A percentile compares a stretch with the other conserved stretches of the same genome.
Evolutionary conservation across 1,140 invertebrate species (phyloP).

Genomic region (Bathynomus jamesi): DNA sequence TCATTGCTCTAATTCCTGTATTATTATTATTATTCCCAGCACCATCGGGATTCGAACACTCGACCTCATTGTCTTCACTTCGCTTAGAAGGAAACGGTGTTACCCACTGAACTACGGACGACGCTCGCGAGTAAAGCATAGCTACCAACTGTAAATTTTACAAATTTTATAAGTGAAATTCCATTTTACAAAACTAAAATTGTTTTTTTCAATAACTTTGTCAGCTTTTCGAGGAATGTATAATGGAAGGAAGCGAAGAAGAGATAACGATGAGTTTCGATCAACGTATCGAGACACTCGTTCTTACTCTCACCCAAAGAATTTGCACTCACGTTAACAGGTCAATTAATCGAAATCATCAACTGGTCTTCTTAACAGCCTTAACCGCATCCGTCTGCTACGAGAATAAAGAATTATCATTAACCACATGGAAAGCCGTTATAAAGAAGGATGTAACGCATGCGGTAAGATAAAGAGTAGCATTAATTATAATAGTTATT

Average conservation of each 20-base stretch:
- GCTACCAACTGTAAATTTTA: too few relatives aligned
- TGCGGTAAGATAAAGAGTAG: not conserved
- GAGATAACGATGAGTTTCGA: conserved; percentile 30
- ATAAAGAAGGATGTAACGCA: not conserved
- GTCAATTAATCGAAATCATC: not conserved
- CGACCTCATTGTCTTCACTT: too few relatives aligned
- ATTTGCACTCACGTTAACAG: not conserved
- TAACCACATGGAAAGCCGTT: not conserved
- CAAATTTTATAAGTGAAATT: too few relatives aligned
- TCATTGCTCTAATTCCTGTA: too few relatives aligned
- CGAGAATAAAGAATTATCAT: not conserved
- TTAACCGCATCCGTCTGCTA: not conserved
- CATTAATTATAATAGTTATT: not conserved
- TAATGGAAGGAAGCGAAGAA: not conserved
- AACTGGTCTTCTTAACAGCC: not conserved
- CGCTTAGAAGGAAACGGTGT: too few relatives aligned
- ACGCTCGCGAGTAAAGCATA: too few relatives aligned
- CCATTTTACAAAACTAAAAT: not conserved
- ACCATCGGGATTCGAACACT: too few relatives aligned
- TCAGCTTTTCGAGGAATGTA: not conserved
- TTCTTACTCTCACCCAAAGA: not conserved
- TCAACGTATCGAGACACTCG: conserved; percentile 28
- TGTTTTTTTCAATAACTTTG: not conserved
- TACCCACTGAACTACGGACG: too few relatives aligned
- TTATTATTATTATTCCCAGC: too few relatives aligned